These are phyloP conservation scores for Neoniphon sammara DNA, from an alignment of 2,797 vertebrate genomes.

Conservation along the genomic window DNA sequence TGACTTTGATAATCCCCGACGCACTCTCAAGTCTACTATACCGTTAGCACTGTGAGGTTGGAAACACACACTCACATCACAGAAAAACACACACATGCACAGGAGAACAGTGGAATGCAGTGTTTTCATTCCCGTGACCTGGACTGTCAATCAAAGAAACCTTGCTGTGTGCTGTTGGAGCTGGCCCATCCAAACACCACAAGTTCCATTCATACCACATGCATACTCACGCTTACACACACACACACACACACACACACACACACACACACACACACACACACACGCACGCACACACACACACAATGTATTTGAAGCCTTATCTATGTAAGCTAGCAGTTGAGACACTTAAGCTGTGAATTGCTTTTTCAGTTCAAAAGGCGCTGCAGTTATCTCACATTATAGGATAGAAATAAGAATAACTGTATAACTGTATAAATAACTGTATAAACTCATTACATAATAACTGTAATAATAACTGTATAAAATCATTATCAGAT, in stretches of 20 bases:
- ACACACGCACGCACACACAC: constrained; percentile 10
- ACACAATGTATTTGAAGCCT: too few relatives aligned
- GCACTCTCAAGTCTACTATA: constrained; percentile 41
- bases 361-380: too few relatives aligned
- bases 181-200: constrained; percentile 51
- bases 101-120: constrained; percentile 48
- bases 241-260: constrained; percentile 28
- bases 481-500: too few relatives aligned
- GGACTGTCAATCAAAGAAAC: constrained; percentile 68
- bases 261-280: constrained; percentile 15
- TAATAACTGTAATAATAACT: too few relatives aligned
- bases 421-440: too few relatives aligned
- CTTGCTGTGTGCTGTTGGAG: constrained; percentile 56
- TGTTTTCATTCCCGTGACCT: constrained; percentile 68
- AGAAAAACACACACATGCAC: not conserved
- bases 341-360: too few relatives aligned
- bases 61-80: constrained; percentile 17
- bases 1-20: constrained; percentile 58
- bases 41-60: constrained; percentile 32
- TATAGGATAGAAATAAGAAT: too few relatives aligned
- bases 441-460: too few relatives aligned
- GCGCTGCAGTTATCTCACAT: too few relatives aligned
- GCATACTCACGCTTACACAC: too few relatives aligned
- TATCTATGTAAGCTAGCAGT: too few relatives aligned
- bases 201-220: constrained; percentile 66